Percentiles rank a stretch among this genome's conserved stretches.
These are phyloP conservation scores for Sceloporus tristichus DNA, from an alignment of 2,113 vertebrate genomes.

Conservation along the genomic window DNA sequence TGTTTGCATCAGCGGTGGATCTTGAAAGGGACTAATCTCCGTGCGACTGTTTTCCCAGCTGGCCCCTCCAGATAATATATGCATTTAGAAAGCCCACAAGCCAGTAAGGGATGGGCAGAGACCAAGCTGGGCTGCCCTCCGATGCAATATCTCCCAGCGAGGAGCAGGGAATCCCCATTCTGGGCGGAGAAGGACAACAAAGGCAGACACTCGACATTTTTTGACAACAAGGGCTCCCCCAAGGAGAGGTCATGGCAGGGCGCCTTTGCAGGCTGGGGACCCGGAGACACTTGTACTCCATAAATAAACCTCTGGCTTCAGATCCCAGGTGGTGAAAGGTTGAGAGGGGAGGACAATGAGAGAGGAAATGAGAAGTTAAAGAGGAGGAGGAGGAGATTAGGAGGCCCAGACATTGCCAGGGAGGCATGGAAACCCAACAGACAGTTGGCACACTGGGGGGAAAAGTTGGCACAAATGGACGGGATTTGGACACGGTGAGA, in stretches of 20 bases:
- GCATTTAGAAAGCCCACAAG: background rate
- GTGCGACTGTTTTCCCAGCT: constrained; percentile 53
- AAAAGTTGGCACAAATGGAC: too few species aligned
- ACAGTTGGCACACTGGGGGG: too few species aligned
- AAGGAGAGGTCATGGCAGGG: too few species aligned
- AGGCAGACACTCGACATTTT: background rate
- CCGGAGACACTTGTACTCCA: background rate
- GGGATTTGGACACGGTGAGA: too few species aligned
- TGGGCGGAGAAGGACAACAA: background rate
- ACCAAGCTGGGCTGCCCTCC: constrained; percentile 26
- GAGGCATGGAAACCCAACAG: too few species aligned
- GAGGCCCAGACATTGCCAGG: background rate
- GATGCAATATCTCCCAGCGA: rapidly evolving
- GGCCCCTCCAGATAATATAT: constrained; percentile 31
- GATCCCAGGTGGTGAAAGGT: constrained; percentile 28
- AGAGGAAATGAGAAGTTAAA: constrained; percentile 21
- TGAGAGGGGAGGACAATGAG: constrained; percentile 26
- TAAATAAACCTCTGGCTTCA: constrained; percentile 7
- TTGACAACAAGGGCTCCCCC: background rate
- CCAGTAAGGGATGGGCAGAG: rapidly evolving
- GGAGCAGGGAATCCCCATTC: background rate
- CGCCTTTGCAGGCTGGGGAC: background rate
- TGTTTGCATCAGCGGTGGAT: background rate
- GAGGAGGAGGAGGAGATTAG: background rate
- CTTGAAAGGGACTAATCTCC: constrained; percentile 63